A percentile compares a stretch with the other conserved stretches of the same genome.
Evolutionary conservation across 2,797 vertebrate species (phyloP).

Genomic region (Mormyrus hasselquistii): DNA sequence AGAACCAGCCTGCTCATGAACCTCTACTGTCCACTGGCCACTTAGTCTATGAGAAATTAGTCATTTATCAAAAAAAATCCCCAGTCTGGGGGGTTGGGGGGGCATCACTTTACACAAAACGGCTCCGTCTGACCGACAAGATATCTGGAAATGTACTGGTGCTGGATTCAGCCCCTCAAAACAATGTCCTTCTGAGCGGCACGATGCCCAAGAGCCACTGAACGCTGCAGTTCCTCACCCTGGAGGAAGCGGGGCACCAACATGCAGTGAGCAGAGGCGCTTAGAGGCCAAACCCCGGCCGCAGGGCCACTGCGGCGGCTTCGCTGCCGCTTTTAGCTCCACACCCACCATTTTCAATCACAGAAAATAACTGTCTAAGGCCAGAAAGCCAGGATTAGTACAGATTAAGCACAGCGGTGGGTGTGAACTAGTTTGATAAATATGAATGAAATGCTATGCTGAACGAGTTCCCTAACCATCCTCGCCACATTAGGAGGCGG

Average conservation of each 20-base stretch:
- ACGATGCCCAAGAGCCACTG: not conserved
- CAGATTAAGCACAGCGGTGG: not conserved
- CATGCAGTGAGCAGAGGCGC: not conserved
- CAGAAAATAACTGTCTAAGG: not conserved
- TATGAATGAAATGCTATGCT: not conserved
- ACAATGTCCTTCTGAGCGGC: not conserved
- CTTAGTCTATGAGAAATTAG: slow-evolving; percentile 40
- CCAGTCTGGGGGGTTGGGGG: not conserved
- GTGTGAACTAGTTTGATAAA: not conserved
- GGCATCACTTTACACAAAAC: not conserved
- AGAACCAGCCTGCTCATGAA: slow-evolving; percentile 51
- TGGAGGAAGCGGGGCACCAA: not conserved
- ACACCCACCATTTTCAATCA: not conserved
- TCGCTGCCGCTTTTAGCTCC: not conserved
- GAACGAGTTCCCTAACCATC: not conserved
- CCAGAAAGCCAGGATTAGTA: not conserved
- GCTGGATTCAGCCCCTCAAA: not conserved
- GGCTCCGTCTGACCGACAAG: not conserved
- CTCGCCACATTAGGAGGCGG: not conserved
- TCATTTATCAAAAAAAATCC: slow-evolving; percentile 36
- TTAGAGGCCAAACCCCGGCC: not conserved
- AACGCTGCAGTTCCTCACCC: not conserved
- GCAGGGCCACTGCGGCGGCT: not conserved
- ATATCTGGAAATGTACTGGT: not conserved
- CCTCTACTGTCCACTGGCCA: slow-evolving; percentile 41